Evolutionary conservation across 2,797 vertebrate genomes (phyloP), one percentile per base, ranked within the genome.

Genomic region (Siniperca undulata): DNA sequence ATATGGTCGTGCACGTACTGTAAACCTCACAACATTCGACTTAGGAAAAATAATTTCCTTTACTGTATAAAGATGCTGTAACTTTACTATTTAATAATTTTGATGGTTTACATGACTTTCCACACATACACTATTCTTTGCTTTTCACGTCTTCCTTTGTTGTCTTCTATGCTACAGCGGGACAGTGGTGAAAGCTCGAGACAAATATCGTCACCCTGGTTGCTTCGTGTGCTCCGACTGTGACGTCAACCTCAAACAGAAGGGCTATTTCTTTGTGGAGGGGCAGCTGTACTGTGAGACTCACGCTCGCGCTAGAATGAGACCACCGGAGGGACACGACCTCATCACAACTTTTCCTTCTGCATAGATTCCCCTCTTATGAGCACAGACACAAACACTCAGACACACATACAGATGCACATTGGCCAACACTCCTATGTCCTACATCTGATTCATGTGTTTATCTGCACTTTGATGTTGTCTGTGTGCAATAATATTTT

Each of bases 191-290:
- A 99, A 99, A 88, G 99, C 97, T 0, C 96, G 97, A 60, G 99
- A 99, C 61, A 99, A 98, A 81, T 97, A 96, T 82, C 96, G 96
- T 59, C 99, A 99, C 65, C 98, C 98, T 0, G 98, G 97, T 53
- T 99, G 99, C 92, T 99, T 99, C 1, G 97, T 99, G 87, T 99
- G 99, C 71, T 95, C 97, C 0, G 98, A 99, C 95, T 99, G 99
- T 58, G 96, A 96, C 78, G 92, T 97, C 89, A 99, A 97, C 96
- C 96, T 99, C 83, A 99, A 99, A 91, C 98, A 99, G 85, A 97
- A 97, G 87, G 99, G 98, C 48, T 99, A 98, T 81, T 99, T 98
- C 96, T 98, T 99, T 4, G 97, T 99, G 93, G 97, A 98, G 87
- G 97, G 97, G 2, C 96, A 99, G 65, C 92, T 99, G 53, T 99